phyloP scores from a whole-genome alignment of 2,113 vertebrate genomes.

The Ailurus styani region DNA sequence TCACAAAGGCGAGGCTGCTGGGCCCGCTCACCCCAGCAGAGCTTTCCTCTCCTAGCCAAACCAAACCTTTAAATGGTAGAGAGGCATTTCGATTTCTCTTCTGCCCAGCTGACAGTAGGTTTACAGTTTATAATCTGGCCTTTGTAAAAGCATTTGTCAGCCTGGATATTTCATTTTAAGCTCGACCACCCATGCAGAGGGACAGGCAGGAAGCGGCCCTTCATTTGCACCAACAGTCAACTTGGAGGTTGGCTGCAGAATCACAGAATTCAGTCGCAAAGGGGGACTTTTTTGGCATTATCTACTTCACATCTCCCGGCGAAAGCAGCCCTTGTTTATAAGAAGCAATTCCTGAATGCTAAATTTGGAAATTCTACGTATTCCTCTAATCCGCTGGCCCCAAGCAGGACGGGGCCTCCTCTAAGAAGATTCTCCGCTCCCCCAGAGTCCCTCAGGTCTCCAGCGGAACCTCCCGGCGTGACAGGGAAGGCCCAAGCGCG shows the following conservation, averaged over 20 bases:
- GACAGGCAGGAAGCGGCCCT: slow-evolving; percentile 85
- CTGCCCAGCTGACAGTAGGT: slow-evolving; percentile 90
- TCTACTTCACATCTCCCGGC: slow-evolving; percentile 81
- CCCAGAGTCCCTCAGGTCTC: slow-evolving; percentile 42
- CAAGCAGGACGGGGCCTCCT: slow-evolving; percentile 67
- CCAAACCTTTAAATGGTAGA: slow-evolving; percentile 82
- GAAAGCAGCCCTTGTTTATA: slow-evolving; percentile 88
- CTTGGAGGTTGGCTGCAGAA: slow-evolving; percentile 84
- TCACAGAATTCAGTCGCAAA: slow-evolving; percentile 83
- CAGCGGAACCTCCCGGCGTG: slow-evolving; percentile 30
- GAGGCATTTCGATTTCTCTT: slow-evolving; percentile 79
- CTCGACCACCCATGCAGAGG: slow-evolving; percentile 92
- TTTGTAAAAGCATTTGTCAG: slow-evolving; percentile 94
- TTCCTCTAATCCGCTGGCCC: slow-evolving; percentile 77
- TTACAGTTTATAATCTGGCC: slow-evolving; percentile 95
- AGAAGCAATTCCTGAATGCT: slow-evolving; percentile 85
- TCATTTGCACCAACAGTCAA: slow-evolving; percentile 81
- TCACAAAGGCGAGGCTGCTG: slow-evolving; percentile 76
- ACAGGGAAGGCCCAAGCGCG: slow-evolving; percentile 51
- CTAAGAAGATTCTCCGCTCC: slow-evolving; percentile 59
- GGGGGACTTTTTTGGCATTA: slow-evolving; percentile 81
- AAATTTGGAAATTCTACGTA: slow-evolving; percentile 86
- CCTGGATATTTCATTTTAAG: slow-evolving; percentile 89
- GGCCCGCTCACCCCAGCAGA: slow-evolving; percentile 65
- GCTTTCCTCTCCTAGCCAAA: slow-evolving; percentile 76